Evolutionary conservation across 2,113 vertebrate genomes (phyloP).

Genomic region (Taxidea taxus): DNA sequence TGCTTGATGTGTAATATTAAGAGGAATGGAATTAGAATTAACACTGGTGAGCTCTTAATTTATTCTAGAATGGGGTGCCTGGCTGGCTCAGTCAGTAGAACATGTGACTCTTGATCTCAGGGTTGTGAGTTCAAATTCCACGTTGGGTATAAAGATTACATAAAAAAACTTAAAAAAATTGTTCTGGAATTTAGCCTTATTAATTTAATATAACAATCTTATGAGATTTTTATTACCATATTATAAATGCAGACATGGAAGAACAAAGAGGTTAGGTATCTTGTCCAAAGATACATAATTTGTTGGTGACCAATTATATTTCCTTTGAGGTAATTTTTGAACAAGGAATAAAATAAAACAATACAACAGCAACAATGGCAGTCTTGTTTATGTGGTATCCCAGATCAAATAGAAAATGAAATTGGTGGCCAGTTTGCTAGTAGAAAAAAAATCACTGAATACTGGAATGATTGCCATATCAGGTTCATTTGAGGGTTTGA

Average conservation of each 20-base stretch:
- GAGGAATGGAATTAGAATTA: not conserved
- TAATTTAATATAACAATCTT: not conserved
- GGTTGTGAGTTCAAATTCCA: not conserved
- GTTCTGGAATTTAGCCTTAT: not conserved
- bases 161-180: not conserved
- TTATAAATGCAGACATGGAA: not conserved
- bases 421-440: not conserved
- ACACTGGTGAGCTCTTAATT: not conserved
- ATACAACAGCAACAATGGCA: not conserved
- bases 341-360: not conserved
- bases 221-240: not conserved
- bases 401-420: not conserved
- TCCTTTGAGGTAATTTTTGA: constrained; percentile 20
- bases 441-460: not conserved
- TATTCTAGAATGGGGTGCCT: not conserved
- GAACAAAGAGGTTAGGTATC: not conserved
- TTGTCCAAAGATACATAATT: not conserved
- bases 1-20: not conserved
- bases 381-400: not conserved
- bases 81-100: not conserved
- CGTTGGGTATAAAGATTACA: not conserved
- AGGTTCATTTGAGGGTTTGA: not conserved
- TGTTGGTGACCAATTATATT: not conserved
- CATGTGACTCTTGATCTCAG: not conserved
- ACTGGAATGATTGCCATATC: not conserved